A percentile compares a stretch with the other conserved stretches of the same genome.
phyloP scores from a whole-genome alignment of 1,140 invertebrate genomes.

The Philaenus spumarius region DNA sequence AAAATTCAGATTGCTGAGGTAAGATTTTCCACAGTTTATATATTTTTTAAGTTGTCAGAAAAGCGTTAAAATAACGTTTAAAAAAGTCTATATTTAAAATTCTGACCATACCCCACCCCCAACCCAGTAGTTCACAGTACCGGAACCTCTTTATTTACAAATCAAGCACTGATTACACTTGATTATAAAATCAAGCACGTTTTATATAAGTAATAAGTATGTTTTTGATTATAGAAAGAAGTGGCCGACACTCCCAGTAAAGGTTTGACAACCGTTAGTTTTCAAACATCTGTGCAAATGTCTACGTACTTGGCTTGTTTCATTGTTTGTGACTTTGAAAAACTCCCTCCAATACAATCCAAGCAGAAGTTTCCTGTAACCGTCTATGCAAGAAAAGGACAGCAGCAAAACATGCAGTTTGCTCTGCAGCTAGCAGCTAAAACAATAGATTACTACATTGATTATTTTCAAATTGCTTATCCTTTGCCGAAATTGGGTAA shows the following conservation, averaged over 20 bases:
- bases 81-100: background rate
- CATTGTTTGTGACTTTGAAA: constrained; percentile 81
- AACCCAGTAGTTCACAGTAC: too few species aligned
- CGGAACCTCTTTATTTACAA: too few species aligned
- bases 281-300: constrained; percentile 78
- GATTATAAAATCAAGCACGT: too few species aligned
- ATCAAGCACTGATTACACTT: too few species aligned
- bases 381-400: constrained; percentile 65
- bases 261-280: constrained; percentile 52
- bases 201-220: too few species aligned
- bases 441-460: constrained; percentile 76
- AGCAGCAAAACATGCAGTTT: constrained; percentile 70
- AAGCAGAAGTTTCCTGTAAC: constrained; percentile 53
- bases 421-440: constrained; percentile 68
- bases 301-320: constrained; percentile 88
- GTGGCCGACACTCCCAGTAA: constrained; percentile 36
- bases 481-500: constrained; percentile 79
- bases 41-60: too few species aligned
- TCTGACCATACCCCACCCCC: too few species aligned
- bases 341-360: constrained; percentile 48
- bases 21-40: too few species aligned
- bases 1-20: background rate
- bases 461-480: constrained; percentile 80
- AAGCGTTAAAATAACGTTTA: too few species aligned
- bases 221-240: constrained; percentile 39